Base-by-base conservation (phyloP, 2,113 vertebrate species). In the Proterorhinus semilunaris region DNA sequence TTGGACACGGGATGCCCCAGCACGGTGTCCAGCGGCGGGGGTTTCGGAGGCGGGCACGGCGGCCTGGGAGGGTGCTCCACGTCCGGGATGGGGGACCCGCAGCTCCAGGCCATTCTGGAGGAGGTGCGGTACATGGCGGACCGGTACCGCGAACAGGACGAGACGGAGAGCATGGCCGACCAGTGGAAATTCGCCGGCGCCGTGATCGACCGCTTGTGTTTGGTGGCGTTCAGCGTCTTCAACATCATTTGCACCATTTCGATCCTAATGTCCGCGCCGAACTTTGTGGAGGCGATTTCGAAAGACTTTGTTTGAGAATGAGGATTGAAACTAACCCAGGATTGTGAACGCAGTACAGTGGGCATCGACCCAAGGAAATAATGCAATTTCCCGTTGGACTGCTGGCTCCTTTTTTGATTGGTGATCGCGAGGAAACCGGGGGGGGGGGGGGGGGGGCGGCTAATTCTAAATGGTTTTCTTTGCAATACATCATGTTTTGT, bases 201-300 rank as follows among this genome's bases (percentile, higher is more conserved):
- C 0, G 93, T 94, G 6, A 93, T 94, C 6, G 93, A 94, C 68
- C 91, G 93, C 5, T 83, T 94, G 49, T 94, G 93, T 74, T 84
- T 94, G 79, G 91, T 94, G 68, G 93, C 90, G n/a, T 94, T 94
- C 82, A 93, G 92, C 3, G 86, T 94, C 55, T 93, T 94, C 80
- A 94, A 93, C 87, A 94, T 94, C 78, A 92, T 94, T 66, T 93
- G 92, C 87, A 94, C 93, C 87, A 93, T 94, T 74, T 93, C 93
- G 15, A 94, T 94, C 78, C 93, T 94, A 59, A 94, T 93, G 93
- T 92, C 93, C 0, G 93, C 93, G 1, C 93, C 93, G 6, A 94
- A 94, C 80, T 93, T 94, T 74, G 93, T 89, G 42, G 92, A 93
- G 11, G 93, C 93, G 2, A 78, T 93, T 64, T 93, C 93, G n/a